A percentile compares a stretch with the other conserved stretches of the same genome.
Evolutionary conservation across 2,113 vertebrate species (phyloP).

Genomic region (Ariopsis seemanni): DNA sequence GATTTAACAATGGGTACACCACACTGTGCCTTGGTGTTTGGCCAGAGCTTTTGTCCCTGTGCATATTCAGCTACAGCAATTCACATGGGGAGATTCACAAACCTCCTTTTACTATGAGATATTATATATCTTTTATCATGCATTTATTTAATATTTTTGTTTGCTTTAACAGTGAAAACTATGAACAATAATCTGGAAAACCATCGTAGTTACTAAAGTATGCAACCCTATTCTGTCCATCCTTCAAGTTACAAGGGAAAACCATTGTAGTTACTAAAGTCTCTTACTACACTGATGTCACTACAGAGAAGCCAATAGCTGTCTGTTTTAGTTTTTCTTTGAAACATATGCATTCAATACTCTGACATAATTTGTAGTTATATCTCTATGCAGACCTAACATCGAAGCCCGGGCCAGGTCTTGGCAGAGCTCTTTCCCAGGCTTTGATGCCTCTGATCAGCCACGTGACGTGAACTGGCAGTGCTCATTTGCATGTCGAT

Average conservation of each 20-base stretch:
- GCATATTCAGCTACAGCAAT: slow-evolving; percentile 25
- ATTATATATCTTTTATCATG: not conserved
- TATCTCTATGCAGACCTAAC: not conserved
- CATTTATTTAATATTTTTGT: not conserved
- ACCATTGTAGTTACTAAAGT: not conserved
- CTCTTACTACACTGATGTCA: not conserved
- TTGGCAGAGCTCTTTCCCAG: slow-evolving; percentile 47
- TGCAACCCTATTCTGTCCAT: too few species aligned
- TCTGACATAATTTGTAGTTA: not conserved
- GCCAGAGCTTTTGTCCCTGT: slow-evolving; percentile 46
- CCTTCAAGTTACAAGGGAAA: too few species aligned
- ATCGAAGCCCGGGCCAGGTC: not conserved
- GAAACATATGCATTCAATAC: not conserved
- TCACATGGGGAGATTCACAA: not conserved
- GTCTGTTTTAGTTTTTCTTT: not conserved
- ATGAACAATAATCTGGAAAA: not conserved
- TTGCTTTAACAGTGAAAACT: not conserved
- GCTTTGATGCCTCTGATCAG: slow-evolving; percentile 58
- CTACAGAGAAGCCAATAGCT: not conserved
- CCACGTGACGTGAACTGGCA: slow-evolving; percentile 30
- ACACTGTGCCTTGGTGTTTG: slow-evolving; percentile 45
- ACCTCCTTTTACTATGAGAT: not conserved
- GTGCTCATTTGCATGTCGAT: slow-evolving; percentile 83
- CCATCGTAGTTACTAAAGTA: not conserved
- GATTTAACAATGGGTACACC: slow-evolving; percentile 46